Evolutionary conservation across 1,140 invertebrate genomes (phyloP), one percentile per base, ranked within the genome.

Genomic region (Drosophila sp.): DNA sequence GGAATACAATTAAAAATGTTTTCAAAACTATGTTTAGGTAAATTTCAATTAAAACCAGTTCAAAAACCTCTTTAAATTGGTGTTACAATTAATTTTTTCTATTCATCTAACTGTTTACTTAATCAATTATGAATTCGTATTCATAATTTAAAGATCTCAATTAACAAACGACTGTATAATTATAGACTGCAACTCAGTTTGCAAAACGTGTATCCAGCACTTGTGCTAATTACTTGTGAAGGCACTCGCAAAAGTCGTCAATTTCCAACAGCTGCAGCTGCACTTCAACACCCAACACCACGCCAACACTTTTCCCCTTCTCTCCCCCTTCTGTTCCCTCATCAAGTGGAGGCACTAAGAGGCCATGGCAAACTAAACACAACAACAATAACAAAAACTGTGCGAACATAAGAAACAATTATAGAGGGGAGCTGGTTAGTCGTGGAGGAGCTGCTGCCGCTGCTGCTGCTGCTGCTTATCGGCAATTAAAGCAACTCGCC

Each of bases 361-460:
- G 44, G 44, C 55, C 44, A 27, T 5, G 3, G 44, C 25, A 50
- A 50, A 50, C 44, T 50, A 33, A 57, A 57, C 29, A 57, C 29
- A 57, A 57, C 55, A 57, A 23, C 44, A 3, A 50, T 3, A 58
- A 58, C 32, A 58, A 58, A 17, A 58, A 58, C 30, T 35, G n/a
- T 58, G 56, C 6, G 17, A 58, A 35, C 29, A 58, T 35, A 58
- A 38, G 17, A 58, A 58, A 58, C 56, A 58, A 58, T 58, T 58
- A 58, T 35, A 50, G 17, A 17, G 44, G 44, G 23, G 44, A 11
- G 35, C 35, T 11, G 35, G 1, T 38, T 38, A 10, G 11, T 38
- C 8, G 10, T 38, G 35, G 35, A 11, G 10, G 44, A 27, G 44
- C 23, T 47, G 23, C 5, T 47, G 7, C 3, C 11, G 35, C 6